phyloP scores from a whole-genome alignment of 2,888 invertebrate genomes.

The Himalopsyche japonica region DNA sequence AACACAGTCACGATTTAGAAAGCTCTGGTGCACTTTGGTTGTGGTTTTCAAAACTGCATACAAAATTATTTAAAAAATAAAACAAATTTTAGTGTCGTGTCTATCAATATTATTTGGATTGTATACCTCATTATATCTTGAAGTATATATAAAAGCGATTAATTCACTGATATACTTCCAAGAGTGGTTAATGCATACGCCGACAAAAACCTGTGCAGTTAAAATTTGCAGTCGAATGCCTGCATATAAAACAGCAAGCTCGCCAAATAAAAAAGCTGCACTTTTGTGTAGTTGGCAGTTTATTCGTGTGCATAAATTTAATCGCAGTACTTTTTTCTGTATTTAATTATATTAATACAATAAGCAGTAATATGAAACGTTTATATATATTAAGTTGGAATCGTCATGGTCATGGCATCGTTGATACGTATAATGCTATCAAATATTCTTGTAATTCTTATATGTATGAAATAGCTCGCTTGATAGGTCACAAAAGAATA shows the following conservation, averaged over 20 bases:
- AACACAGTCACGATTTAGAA: background rate
- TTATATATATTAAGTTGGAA: no score
- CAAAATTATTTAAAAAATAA: background rate
- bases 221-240: background rate
- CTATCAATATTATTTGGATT: background rate
- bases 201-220: background rate
- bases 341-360: background rate
- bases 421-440: no score
- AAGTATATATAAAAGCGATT: background rate
- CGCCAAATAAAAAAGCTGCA: background rate
- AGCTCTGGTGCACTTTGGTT: background rate
- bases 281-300: background rate
- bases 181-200: background rate
- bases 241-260: background rate
- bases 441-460: no score
- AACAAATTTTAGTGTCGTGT: background rate
- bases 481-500: no score
- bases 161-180: background rate
- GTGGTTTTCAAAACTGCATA: background rate
- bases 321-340: background rate
- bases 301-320: background rate
- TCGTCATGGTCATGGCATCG: no score
- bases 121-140: background rate
- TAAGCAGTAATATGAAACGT: no score
- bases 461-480: no score